Conservation (phyloP, 1,140 invertebrate genomes). For the Tenebrio molitor region DNA sequence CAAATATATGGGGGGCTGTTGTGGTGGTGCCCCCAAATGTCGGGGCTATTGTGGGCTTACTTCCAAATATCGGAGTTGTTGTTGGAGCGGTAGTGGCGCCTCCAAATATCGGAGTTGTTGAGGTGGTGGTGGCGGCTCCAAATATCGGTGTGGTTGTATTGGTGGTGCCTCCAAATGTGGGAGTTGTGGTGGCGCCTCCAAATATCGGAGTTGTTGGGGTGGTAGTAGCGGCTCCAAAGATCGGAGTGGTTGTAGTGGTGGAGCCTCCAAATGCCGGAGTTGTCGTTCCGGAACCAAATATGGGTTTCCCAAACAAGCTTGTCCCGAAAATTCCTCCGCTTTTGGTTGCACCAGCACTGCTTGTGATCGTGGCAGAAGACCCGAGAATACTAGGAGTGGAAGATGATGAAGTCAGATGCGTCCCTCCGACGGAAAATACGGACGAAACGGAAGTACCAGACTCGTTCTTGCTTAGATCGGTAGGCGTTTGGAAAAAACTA, state of each 20-base stretch:
- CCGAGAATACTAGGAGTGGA: constrained; percentile 26
- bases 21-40: constrained; percentile 46
- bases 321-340: not conserved
- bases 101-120: constrained; percentile 47
- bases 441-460: no score
- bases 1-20: not conserved
- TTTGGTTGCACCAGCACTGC: not conserved
- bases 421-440: no score
- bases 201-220: no score
- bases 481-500: no score
- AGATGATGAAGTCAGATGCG: not conserved
- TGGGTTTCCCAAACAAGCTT: no score
- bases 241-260: not conserved
- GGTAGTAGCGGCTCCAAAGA: not conserved
- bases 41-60: no score
- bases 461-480: no score
- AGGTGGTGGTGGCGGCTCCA: not conserved
- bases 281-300: no score
- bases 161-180: not conserved
- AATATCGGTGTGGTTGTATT: no score
- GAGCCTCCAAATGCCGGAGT: not conserved
- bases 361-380: not conserved
- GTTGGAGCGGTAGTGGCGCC: no score
- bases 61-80: no score
- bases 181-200: no score